Conservation (phyloP, 2,113 vertebrate species). For the Noturus placidus region DNA sequence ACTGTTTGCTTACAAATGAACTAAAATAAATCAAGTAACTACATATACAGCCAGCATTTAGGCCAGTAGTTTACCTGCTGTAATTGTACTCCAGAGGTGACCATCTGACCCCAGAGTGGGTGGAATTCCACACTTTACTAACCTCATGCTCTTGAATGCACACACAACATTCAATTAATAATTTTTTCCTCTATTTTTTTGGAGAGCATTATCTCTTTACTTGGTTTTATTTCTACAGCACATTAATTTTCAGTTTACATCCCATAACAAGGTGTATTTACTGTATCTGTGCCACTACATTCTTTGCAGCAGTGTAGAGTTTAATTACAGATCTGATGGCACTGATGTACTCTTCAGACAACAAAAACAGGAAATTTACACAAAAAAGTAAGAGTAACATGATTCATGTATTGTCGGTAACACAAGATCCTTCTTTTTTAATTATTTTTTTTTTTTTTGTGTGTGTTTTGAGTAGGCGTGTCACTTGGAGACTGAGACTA, state of each 20-base stretch:
- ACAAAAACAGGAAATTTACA: neutral
- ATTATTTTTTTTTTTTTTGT: too few species aligned
- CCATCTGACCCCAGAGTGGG: neutral
- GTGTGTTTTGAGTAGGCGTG: slow-evolving; percentile 75
- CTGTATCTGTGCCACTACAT: neutral
- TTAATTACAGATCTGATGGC: neutral
- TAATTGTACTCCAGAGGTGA: slow-evolving; percentile 15
- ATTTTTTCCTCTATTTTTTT: neutral
- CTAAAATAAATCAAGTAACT: neutral
- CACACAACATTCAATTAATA: neutral
- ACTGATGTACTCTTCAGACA: neutral
- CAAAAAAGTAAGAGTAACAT: neutral
- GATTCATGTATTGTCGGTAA: slow-evolving; percentile 4
- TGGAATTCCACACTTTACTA: slow-evolving; percentile 26
- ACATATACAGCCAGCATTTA: neutral
- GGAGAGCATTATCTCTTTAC: neutral
- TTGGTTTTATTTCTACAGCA: neutral
- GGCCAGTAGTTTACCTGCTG: neutral
- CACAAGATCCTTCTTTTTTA: neutral
- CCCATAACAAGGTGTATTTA: neutral
- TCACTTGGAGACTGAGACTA: slow-evolving; percentile 95
- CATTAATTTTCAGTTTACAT: neutral
- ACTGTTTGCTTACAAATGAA: neutral
- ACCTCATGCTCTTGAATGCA: neutral
- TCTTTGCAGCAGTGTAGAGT: neutral